Base-by-base conservation (phyloP, 2,888 invertebrate species). In the Melanostoma scalare region DNA sequence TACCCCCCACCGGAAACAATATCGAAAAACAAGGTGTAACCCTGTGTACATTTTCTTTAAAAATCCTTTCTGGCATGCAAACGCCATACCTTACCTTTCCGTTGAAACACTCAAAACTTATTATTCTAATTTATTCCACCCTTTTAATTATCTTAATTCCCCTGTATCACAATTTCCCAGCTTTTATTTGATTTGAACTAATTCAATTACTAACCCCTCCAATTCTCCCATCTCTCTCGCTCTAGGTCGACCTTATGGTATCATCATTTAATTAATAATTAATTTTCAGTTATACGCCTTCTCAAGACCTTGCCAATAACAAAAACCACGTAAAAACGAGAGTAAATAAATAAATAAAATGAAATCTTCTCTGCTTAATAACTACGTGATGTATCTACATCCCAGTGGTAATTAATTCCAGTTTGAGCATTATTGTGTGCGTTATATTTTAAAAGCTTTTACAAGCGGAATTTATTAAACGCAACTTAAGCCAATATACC, bases 211-310 rank as follows among this genome's bases (percentile, higher is more conserved):
- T n/a, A 61, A 0, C 46, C 42, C 44, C 35, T n/a, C 35, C 20
- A 9, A 3, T 44, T 42, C 6, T 3, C 36, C 30, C 4, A 6
- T 10, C 36, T 6, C 9, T 36, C 48, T 3, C 42, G 3, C 3
- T 35, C 44, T 60, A 20, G 20, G 20, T 20, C 60, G 55, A n/a
- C 52, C 42, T 52, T 73, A 77, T 63, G 35, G n/a, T 42, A 82
- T 77, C 55, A 82, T 63, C 77, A 73, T 77, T 82, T 50, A 82
- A 73, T 82, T 82, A 82, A 82, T 77, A 73, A 77, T 82, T 77
- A 73, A 82, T 82, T 82, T 69, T 52, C 9, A 73, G 42, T 56
- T 48, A 6, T 69, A 35, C 40, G 44, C 71, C 71, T 63, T 63
- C 20, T 20, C 61, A 63, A 63, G 48, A 44, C 52, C 35, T 53